Base-by-base conservation (phyloP, 2,797 vertebrate genomes). In the Heterohyrax brucei region DNA sequence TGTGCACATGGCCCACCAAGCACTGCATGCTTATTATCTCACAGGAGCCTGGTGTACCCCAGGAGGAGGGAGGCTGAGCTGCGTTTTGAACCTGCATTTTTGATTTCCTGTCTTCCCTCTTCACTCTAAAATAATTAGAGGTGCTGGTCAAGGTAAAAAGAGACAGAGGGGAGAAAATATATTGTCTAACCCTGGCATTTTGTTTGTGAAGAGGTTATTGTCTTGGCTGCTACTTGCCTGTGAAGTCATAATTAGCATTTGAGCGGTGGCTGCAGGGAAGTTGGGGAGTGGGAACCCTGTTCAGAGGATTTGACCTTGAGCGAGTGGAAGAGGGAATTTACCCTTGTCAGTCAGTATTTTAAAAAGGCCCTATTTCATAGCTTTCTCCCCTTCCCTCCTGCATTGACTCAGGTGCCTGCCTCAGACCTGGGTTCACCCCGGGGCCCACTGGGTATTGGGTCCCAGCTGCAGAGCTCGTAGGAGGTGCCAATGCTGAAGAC, bases 241-340 rank as follows among this genome's bases (percentile, higher is more conserved):
- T 98, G 96, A 66, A 90, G 86, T 98, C 84, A 96, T 98, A 97
- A 98, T 98, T 97, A 97, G 97, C 95, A 94, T 97, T 93, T 89
- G 93, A 97, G 88, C 44, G 3, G 46, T 30, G 56, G 80, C 81
- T 26, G 81, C 14, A 7, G 72, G 24, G 62, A 33, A 44, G 66
- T 26, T 48, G 46, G 78, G 28, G 21, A 44, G 44, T 48, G 59
- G 48, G 7, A n/a, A 7, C 75, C 56, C 59, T 44, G 33, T 70
- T 22, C 18, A 8, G 44, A 80, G 73, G 86, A 61, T 9, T 1
- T 5, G 7, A 26, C 73, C 78, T 46, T 16, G 7, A 16, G 19
- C 30, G 39, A 48, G 77, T 1, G 87, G 46, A 66, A 53, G 75
- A 70, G 26, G n/a, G 33, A 19, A 22, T 48, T 21, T 6, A 21